These are phyloP conservation scores for Psix sp. DNA, from an alignment of 1,140 invertebrate genomes.

Conservation along the genomic window DNA sequence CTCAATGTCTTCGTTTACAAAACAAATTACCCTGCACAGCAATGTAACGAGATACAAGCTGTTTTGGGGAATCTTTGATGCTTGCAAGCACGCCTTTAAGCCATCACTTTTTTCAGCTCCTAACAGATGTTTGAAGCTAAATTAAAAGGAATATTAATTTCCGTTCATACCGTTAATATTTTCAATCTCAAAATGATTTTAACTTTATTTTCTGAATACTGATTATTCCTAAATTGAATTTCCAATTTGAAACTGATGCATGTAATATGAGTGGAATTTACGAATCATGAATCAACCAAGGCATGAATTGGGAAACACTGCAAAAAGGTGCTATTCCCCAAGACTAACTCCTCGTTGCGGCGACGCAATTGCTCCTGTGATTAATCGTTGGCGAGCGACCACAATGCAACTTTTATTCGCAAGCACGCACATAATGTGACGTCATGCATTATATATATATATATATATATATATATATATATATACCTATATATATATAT, in stretches of 20 bases:
- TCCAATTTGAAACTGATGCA: not conserved
- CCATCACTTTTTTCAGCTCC: not conserved
- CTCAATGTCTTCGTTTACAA: constrained; percentile 51
- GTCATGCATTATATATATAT: constrained; percentile 21
- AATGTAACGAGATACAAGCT: constrained; percentile 19
- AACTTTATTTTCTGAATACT: too few species aligned
- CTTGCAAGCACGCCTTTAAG: not conserved
- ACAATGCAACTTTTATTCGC: constrained; percentile 10
- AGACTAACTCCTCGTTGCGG: constrained; percentile 18
- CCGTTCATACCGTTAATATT: too few species aligned
- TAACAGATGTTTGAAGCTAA: too few species aligned
- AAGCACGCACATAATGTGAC: constrained; percentile 25
- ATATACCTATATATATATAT: too few species aligned
- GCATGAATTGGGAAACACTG: constrained; percentile 11
- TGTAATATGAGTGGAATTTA: not conserved
- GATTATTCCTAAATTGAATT: not conserved
- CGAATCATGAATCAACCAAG: constrained; percentile 16
- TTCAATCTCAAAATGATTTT: too few species aligned
- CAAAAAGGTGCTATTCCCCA: constrained; percentile 19
- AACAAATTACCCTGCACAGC: constrained; percentile 37
- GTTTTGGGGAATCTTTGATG: constrained; percentile 1
- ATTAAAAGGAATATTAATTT: too few species aligned
- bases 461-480: too few species aligned
- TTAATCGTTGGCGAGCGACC: constrained; percentile 11
- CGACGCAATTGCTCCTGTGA: constrained; percentile 26